Evolutionary conservation across 2,113 vertebrate species (phyloP), one percentile per base, ranked within the genome.

Genomic region (Hepsetus odoe): DNA sequence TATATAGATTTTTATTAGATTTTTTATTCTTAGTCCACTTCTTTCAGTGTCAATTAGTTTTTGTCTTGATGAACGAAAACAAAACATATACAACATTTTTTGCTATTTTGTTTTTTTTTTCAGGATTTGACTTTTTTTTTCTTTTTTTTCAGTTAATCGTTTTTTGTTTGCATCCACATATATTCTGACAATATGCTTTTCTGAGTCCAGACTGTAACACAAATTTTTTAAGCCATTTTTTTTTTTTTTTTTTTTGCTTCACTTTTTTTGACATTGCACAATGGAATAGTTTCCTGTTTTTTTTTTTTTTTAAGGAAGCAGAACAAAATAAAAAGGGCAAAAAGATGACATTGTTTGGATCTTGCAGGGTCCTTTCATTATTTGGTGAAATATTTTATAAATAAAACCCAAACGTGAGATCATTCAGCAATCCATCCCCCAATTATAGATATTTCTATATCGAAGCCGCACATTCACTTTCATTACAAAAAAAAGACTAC

Each of bases 401-500:
- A 80, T 38, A 38, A 44, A 73, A 55, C 28, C 69, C 56, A 77
- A 80, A 83, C 42, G 64, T 69, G 40, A 68, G 65, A 77, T 70
- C 7, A 59, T 68, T 77, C 66, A 49, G 22, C 28, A 76, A 73
- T 77, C 53, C 0, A 83, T 80, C 70, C 80, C 78, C 74, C 78
- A 77, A 76, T 81, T 42, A 62, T 44, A 64, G 35, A 53, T 20
- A 53, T 33, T 70, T 30, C 49, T 30, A 84, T 79, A 89, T 67
- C 87, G 84, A 83, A 82, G 88, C 87, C 89, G 91, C 93, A 91
- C 89, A 92, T 91, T 92, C 88, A 87, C 91, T 86, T 87, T 86
- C 89, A 75, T 92, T 86, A 85, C 90, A 84, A 89, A 90, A 84
- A 84, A 53, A 9, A 11, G 83, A 40, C 69, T 81, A 80, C 71